A percentile compares a stretch with the other conserved stretches of the same genome.
phyloP scores from a whole-genome alignment of 2,888 invertebrate species.

The Alviniconcha strummeri region DNA sequence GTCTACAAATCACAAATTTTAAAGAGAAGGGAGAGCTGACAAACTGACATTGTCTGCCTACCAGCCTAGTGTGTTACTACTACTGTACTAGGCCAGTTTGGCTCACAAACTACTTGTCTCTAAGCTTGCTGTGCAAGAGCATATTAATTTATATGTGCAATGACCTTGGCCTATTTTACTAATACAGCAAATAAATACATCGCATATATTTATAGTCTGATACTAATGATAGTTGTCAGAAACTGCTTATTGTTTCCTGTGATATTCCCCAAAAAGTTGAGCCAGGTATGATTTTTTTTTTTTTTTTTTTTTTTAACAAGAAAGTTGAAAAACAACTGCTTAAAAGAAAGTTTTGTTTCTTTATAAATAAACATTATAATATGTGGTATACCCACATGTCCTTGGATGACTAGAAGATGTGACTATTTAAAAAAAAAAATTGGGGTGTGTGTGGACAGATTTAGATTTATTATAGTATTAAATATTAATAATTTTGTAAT shows the following conservation, averaged over 20 bases:
- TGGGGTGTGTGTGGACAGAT: too few relatives aligned
- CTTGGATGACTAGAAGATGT: too few relatives aligned
- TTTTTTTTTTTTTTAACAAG: too few relatives aligned
- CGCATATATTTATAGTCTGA: not conserved
- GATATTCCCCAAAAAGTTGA: not conserved
- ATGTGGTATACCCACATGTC: not conserved
- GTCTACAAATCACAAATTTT: too few relatives aligned
- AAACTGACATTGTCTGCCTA: too few relatives aligned
- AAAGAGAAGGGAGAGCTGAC: too few relatives aligned
- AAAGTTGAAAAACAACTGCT: not conserved
- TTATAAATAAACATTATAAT: not conserved
- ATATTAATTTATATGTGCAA: not conserved
- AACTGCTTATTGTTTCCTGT: not conserved
- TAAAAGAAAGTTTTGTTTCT: not conserved
- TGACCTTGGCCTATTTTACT: not conserved
- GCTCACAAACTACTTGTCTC: not conserved
- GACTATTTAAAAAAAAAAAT: too few relatives aligned
- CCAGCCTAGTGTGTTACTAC: not conserved
- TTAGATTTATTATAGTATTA: too few relatives aligned
- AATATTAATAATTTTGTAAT: too few relatives aligned
- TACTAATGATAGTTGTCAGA: not conserved
- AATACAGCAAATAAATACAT: not conserved
- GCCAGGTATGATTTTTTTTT: not conserved
- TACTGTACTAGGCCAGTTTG: not conserved
- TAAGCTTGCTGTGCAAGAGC: not conserved